Conservation (phyloP, 1,140 invertebrate species). For the Ylistrum balloti region DNA sequence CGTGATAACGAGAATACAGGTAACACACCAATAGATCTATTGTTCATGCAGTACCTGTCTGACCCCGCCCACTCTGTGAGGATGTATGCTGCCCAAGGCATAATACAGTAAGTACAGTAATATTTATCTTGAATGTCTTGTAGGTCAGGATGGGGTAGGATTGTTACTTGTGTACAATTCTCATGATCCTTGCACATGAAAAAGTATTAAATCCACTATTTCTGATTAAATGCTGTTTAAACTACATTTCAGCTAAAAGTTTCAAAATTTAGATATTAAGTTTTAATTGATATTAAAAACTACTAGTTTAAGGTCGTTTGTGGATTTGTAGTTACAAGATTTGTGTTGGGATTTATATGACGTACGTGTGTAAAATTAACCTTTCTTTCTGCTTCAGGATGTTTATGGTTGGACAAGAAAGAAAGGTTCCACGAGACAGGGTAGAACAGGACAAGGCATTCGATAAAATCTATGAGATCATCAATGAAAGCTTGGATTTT, state of each 20-base stretch:
- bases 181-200: too few species aligned
- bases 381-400: constrained; percentile 46
- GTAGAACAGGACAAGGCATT: constrained; percentile 63
- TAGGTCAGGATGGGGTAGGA: too few species aligned
- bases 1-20: not conserved
- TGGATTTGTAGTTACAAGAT: too few species aligned
- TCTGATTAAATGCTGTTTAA: too few species aligned
- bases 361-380: not conserved
- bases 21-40: constrained; percentile 33
- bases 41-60: constrained; percentile 63
- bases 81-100: constrained; percentile 58
- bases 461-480: constrained; percentile 67
- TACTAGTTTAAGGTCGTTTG: too few species aligned
- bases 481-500: constrained; percentile 62
- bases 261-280: too few species aligned
- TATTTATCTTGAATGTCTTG: too few species aligned
- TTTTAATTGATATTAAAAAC: too few species aligned
- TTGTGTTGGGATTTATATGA: too few species aligned
- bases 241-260: too few species aligned
- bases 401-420: constrained; percentile 48
- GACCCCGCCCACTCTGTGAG: constrained; percentile 61
- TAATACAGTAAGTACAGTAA: constrained; percentile 61
- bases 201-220: too few species aligned
- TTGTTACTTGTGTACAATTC: too few species aligned
- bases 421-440: constrained; percentile 51